Base-by-base conservation (phyloP, 2,888 invertebrate species). In the Cheilosia variabilis region DNA sequence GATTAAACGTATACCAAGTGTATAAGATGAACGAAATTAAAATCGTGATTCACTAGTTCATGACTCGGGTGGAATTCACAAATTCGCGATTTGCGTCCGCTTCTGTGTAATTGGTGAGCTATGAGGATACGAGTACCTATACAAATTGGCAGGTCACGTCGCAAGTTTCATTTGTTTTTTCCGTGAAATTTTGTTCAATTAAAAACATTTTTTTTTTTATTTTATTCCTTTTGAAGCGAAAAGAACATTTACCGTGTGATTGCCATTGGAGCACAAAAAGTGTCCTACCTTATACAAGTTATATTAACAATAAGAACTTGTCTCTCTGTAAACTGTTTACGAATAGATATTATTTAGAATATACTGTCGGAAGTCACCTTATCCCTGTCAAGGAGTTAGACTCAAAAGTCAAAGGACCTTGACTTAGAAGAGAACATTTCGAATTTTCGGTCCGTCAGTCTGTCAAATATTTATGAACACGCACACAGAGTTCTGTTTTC, bases 21-120 rank as follows among this genome's bases (percentile, higher is more conserved):
- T 62, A 62, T 69, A 69, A 55, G 45, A 68, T 17, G 60, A 53
- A 37, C 58, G 53, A 76, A 76, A 76, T 77, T 69, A 77, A 68
- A 77, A 77, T 77, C 77, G 77, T 77, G 68, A 77, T 77, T 69
- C 77, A 53, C 77, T 69, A 53, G 58, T 77, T 68, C 75, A 75
- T 66, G 75, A 66, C 75, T 66, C 17, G 75, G 50, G 65, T 50
- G 4, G 37, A 50, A 53, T 27, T 27, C 15, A 43, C 27, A 34
- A 43, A 57, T 37, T 22, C 31, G 17, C 2, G 27, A 17, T 45
- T 4, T 31, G 24, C 22, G 7, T 43, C 41, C 17, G 53, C 9
- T 22, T 50, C 50, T 31, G 22, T 66, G 22, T 3, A 45, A 55
- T 34, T 17, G 34, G 34, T 47, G 17, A 47, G 58, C 37, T 71